phyloP scores from a whole-genome alignment of 2,888 invertebrate genomes.

The Beris morrisii region DNA sequence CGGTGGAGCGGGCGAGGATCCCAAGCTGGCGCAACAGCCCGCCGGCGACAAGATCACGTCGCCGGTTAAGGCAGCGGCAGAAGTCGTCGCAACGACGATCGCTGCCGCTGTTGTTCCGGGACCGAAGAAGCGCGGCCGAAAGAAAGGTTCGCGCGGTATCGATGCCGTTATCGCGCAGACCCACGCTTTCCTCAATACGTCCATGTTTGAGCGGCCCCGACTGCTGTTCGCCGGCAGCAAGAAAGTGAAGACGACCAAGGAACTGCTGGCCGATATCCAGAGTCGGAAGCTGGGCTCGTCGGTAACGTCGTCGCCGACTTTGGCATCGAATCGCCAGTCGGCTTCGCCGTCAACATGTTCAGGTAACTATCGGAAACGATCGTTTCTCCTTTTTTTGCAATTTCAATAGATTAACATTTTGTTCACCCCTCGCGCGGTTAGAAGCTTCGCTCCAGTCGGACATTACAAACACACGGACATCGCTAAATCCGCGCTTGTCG shows the following conservation, averaged over 20 bases:
- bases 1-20: neutral
- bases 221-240: slow-evolving; percentile 43
- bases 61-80: neutral
- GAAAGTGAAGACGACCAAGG: slow-evolving; percentile 56
- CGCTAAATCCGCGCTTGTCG: slow-evolving; percentile 10
- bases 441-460: slow-evolving; percentile 48
- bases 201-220: slow-evolving; percentile 46
- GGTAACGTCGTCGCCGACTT: slow-evolving; percentile 43
- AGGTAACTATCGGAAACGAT: slow-evolving; percentile 47
- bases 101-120: slow-evolving; percentile 4
- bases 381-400: too few relatives aligned
- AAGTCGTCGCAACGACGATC: slow-evolving; percentile 25
- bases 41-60: too few relatives aligned
- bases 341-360: slow-evolving; percentile 48
- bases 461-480: slow-evolving; percentile 8
- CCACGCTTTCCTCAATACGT: slow-evolving; percentile 45
- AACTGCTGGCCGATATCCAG: slow-evolving; percentile 54
- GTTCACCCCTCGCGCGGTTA: slow-evolving; percentile 14
- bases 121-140: slow-evolving; percentile 53
- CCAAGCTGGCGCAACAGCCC: too few relatives aligned
- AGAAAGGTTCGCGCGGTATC: slow-evolving; percentile 54
- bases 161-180: slow-evolving; percentile 52
- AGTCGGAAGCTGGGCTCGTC: slow-evolving; percentile 47
- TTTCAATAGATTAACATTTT: neutral
- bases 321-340: slow-evolving; percentile 41